Evolutionary conservation across 1,140 invertebrate genomes (phyloP).

Genomic region (Lasaia peninsularis): DNA sequence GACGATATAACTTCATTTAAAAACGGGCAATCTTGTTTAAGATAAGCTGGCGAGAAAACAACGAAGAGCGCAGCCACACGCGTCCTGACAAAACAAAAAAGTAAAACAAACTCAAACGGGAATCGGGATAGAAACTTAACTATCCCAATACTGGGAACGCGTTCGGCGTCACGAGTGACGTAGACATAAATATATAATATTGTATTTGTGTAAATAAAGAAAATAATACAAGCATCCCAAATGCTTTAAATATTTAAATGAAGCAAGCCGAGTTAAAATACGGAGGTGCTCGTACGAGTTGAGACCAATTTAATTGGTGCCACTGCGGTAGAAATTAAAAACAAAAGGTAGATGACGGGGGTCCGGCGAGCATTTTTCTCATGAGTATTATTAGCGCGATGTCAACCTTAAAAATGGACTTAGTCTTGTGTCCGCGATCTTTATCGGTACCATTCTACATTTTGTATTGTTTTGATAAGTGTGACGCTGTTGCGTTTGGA

Average conservation of each 20-base stretch:
- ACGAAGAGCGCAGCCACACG: slow-evolving; percentile 70
- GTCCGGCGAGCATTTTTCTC: slow-evolving; percentile 73
- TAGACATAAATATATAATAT: slow-evolving; percentile 75
- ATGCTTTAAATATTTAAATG: slow-evolving; percentile 77
- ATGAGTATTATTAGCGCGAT: slow-evolving; percentile 76
- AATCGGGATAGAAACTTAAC: slow-evolving; percentile 70
- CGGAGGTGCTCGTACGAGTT: slow-evolving; percentile 71
- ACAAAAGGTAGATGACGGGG: slow-evolving; percentile 73
- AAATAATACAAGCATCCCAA: slow-evolving; percentile 67
- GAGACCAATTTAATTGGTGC: slow-evolving; percentile 76
- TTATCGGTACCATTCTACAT: slow-evolving; percentile 69
- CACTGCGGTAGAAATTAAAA: slow-evolving; percentile 77
- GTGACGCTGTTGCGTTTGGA: slow-evolving; percentile 47
- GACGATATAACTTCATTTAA: slow-evolving; percentile 77
- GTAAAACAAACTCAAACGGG: slow-evolving; percentile 68
- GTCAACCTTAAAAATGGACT: slow-evolving; percentile 70
- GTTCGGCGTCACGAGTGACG: too few species aligned
- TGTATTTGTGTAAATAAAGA: slow-evolving; percentile 74
- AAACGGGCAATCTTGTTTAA: slow-evolving; percentile 73
- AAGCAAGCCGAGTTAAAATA: slow-evolving; percentile 74
- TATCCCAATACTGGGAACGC: slow-evolving; percentile 74
- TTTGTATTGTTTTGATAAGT: slow-evolving; percentile 76
- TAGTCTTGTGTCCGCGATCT: slow-evolving; percentile 63
- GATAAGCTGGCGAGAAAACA: slow-evolving; percentile 75
- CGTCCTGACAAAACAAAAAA: slow-evolving; percentile 59